A percentile compares a stretch with the other conserved stretches of the same genome.
Evolutionary conservation across 1,140 invertebrate species (phyloP).

Genomic region (Rhyacophila brunnea): DNA sequence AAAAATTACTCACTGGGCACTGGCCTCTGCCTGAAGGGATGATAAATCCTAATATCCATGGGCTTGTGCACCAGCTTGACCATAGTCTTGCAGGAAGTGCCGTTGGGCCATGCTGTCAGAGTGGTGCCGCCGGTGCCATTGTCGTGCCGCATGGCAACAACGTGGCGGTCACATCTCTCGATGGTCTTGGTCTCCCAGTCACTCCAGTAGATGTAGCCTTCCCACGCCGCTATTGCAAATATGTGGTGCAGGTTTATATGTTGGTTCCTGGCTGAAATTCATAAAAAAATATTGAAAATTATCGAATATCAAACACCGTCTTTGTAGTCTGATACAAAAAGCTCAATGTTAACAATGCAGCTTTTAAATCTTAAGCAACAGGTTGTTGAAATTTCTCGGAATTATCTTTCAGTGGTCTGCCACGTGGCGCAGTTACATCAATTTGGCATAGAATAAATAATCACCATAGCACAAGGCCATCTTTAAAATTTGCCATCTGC

Average conservation of each 20-base stretch:
- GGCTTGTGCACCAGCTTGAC: conserved; percentile 76
- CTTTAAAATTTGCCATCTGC: too few relatives aligned
- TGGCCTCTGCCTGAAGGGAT: conserved; percentile 68
- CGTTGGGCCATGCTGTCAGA: background rate
- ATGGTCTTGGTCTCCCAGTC: conserved; percentile 91
- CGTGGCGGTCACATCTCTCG: conserved; percentile 75
- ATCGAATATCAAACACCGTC: too few relatives aligned
- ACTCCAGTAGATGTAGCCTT: conserved; percentile 85
- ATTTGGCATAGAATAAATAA: too few relatives aligned
- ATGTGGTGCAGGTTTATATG: conserved; percentile 75
- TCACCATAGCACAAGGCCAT: too few relatives aligned
- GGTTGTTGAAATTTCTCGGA: too few relatives aligned
- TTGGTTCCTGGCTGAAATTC: conserved; percentile 53
- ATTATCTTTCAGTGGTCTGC: too few relatives aligned
- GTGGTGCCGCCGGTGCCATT: background rate
- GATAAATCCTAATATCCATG: conserved; percentile 83
- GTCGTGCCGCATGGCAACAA: too few relatives aligned
- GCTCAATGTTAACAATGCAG: too few relatives aligned
- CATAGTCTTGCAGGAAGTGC: conserved; percentile 61
- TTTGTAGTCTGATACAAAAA: too few relatives aligned
- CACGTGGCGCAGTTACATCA: too few relatives aligned
- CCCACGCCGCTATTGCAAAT: conserved; percentile 85
- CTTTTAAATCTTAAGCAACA: too few relatives aligned
- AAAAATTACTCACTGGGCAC: conserved; percentile 12
- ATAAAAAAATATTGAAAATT: too few relatives aligned